A percentile compares a stretch with the other conserved stretches of the same genome.
Evolutionary conservation across 2,797 vertebrate genomes (phyloP).

Genomic region (Dendrocincla tyrannina): DNA sequence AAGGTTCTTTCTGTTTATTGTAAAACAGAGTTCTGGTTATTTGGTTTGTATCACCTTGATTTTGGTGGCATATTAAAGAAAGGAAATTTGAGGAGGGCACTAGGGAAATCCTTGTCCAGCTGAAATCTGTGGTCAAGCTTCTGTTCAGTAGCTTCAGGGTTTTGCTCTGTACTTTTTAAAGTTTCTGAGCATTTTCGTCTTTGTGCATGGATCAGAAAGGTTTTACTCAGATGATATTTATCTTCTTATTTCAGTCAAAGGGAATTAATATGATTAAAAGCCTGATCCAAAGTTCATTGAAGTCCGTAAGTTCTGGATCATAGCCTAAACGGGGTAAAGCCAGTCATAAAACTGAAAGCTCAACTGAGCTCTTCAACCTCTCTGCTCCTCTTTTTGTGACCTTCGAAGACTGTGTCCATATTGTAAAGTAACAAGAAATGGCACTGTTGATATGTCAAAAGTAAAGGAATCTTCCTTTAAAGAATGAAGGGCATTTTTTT

Average conservation of each 20-base stretch:
- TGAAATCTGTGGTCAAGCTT: not conserved
- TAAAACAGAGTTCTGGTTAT: conserved; percentile 66
- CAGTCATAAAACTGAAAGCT: not conserved
- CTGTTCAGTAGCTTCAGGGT: not conserved
- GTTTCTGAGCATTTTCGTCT: conserved; percentile 41
- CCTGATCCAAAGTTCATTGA: not conserved
- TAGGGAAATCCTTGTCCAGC: not conserved
- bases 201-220: not conserved
- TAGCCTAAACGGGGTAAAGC: not conserved
- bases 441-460: not conserved
- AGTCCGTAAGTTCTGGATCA: not conserved
- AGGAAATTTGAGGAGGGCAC: conserved; percentile 54
- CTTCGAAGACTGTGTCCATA: not conserved
- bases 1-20: conserved; percentile 61
- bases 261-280: conserved; percentile 6
- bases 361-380: not conserved
- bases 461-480: not conserved
- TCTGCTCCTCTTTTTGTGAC: not conserved
- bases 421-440: not conserved
- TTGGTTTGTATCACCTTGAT: conserved; percentile 62
- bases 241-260: conserved; percentile 18
- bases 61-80: conserved; percentile 62
- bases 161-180: conserved; percentile 46
- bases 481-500: not conserved
- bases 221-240: conserved; percentile 1